phyloP scores from a whole-genome alignment of 2,113 vertebrate genomes.

The Xenopus borealis region DNA sequence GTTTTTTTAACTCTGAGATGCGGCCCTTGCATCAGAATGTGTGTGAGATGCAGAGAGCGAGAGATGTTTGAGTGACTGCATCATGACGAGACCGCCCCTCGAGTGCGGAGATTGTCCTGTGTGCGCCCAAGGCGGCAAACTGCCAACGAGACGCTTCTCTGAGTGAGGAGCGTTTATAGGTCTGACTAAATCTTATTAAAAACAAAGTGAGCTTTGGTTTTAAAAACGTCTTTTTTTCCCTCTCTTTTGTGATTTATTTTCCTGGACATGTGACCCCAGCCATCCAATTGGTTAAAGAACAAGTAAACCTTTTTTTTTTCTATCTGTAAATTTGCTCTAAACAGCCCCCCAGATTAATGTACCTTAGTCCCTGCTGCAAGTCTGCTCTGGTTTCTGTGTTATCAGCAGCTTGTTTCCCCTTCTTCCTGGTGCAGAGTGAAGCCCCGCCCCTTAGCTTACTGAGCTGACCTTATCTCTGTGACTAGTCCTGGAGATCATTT shows the following conservation, averaged over 20 bases:
- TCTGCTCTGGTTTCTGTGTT: too few species aligned
- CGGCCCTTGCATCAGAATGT: constrained; percentile 21
- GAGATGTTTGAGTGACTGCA: constrained; percentile 19
- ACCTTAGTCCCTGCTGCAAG: too few species aligned
- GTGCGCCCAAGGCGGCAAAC: constrained; percentile 13
- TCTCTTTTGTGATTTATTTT: not conserved
- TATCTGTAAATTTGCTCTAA: too few species aligned
- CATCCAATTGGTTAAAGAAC: too few species aligned
- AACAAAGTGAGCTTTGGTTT: constrained; percentile 7
- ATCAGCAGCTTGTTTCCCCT: too few species aligned
- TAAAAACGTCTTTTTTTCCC: not conserved
- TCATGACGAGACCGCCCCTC: constrained; percentile 43
- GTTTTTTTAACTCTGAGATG: constrained; percentile 23
- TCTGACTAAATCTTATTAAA: constrained; percentile 31
- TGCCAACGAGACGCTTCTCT: constrained; percentile 38
- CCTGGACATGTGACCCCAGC: not conserved
- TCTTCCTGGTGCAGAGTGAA: too few species aligned
- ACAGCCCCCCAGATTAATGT: too few species aligned
- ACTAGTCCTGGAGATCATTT: too few species aligned
- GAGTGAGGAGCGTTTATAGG: constrained; percentile 27
- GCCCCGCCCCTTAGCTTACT: too few species aligned
- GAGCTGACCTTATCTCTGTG: too few species aligned
- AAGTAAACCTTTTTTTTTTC: too few species aligned
- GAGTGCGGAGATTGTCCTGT: constrained; percentile 43
- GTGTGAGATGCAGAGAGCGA: constrained; percentile 18